A percentile compares a stretch with the other conserved stretches of the same genome.
phyloP scores from a whole-genome alignment of 2,888 invertebrate genomes.

The Cataglyphis cursor region DNA sequence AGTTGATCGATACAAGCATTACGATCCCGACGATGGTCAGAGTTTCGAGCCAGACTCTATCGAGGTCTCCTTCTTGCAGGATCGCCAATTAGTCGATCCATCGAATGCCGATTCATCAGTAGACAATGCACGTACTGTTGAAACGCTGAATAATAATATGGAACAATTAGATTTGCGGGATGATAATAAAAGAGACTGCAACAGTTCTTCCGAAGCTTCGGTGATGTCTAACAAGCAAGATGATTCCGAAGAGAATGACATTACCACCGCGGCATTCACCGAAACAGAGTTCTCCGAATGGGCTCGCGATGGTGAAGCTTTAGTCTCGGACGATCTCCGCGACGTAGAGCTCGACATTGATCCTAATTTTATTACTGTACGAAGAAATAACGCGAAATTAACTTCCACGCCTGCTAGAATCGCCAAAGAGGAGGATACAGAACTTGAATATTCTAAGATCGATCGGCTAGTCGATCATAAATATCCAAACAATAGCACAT shows the following conservation, averaged over 20 bases:
- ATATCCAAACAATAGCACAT: conserved; percentile 81
- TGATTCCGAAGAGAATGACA: conserved; percentile 90
- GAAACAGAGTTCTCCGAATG: conserved; percentile 96
- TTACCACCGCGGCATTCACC: conserved; percentile 91
- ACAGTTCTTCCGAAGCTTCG: conserved; percentile 88
- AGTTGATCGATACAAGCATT: conserved; percentile 67
- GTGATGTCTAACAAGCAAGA: conserved; percentile 82
- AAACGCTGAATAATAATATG: conserved; percentile 81
- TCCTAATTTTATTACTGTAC: conserved; percentile 85
- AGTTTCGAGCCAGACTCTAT: conserved; percentile 85
- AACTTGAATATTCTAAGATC: conserved; percentile 83
- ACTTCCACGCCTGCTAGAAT: conserved; percentile 73
- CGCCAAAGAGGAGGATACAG: conserved; percentile 81
- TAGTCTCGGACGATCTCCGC: conserved; percentile 92
- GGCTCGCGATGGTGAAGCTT: conserved; percentile 92
- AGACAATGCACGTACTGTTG: conserved; percentile 59
- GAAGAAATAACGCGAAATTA: conserved; percentile 70
- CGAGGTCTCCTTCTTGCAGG: conserved; percentile 76
- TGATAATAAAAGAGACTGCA: conserved; percentile 84
- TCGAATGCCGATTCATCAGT: not conserved
- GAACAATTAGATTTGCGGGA: conserved; percentile 81
- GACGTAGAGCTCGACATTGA: conserved; percentile 90
- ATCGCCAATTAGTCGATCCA: conserved; percentile 39
- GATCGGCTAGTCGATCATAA: conserved; percentile 59
- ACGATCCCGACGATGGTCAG: conserved; percentile 60